Conservation (phyloP, 2,797 vertebrate species). For the Garrulus glandarius region DNA sequence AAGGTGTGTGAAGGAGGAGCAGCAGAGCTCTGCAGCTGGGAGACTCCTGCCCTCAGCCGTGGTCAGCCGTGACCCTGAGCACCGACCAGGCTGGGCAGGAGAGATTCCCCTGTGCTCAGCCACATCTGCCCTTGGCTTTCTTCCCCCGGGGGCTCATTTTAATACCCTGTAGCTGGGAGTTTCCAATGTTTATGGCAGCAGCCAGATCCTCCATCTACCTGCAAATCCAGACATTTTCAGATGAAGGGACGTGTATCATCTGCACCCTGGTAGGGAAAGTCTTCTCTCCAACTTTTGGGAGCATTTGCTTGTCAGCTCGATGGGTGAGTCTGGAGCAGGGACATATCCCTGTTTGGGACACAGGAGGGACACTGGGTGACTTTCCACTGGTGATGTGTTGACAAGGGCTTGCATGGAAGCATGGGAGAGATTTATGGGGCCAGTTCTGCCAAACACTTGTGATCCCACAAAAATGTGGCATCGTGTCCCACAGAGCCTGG, state of each 20-base stretch:
- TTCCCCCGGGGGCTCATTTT: not conserved
- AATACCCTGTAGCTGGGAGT: not conserved
- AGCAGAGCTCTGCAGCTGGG: not conserved
- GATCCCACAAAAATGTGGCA: conserved; percentile 31
- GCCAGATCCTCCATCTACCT: not conserved
- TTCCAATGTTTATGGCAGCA: not conserved
- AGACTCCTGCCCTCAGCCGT: not conserved
- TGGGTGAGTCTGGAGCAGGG: not conserved
- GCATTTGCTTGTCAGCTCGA: not conserved
- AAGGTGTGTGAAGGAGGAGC: not conserved
- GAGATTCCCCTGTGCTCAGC: not conserved
- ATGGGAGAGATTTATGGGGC: conserved; percentile 20
- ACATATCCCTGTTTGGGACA: not conserved
- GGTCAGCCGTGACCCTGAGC: not conserved
- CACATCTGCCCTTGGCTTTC: not conserved
- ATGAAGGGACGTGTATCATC: fast-evolving
- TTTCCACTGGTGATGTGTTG: not conserved
- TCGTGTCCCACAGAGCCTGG: conserved; percentile 27
- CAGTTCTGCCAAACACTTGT: conserved; percentile 36
- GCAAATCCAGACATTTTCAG: not conserved
- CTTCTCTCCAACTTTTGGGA: not conserved
- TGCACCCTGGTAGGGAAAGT: not conserved
- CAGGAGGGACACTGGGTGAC: not conserved
- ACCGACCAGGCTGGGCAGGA: not conserved
- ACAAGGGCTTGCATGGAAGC: conserved; percentile 1